A percentile compares a stretch with the other conserved stretches of the same genome.
phyloP scores from a whole-genome alignment of 2,113 vertebrate species.

The Callipepla squamata region DNA sequence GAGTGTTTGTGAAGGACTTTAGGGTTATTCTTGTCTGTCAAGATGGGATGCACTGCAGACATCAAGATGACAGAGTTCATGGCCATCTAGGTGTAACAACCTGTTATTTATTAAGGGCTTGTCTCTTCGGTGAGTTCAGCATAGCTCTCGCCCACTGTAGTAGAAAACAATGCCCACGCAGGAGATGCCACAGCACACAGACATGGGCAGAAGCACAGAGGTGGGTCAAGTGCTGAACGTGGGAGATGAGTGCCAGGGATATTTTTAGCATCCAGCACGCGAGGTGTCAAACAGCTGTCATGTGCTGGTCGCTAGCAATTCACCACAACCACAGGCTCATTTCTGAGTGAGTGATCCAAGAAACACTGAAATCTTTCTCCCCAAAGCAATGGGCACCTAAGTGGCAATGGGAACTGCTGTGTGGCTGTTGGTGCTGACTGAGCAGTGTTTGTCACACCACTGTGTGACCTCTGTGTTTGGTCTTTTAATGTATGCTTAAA shows the following conservation, averaged over 20 bases:
- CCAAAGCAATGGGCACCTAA: background rate
- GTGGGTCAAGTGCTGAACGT: background rate
- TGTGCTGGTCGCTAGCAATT: background rate
- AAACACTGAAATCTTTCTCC: background rate
- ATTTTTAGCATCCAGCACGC: background rate
- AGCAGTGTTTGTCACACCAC: background rate
- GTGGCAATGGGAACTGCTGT: background rate
- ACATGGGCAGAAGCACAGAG: background rate
- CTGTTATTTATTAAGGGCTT: background rate
- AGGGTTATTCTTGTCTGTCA: slow-evolving; percentile 1
- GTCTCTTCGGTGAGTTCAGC: background rate
- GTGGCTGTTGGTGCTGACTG: background rate
- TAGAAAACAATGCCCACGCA: background rate
- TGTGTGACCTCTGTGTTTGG: background rate
- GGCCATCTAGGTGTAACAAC: background rate
- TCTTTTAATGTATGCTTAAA: background rate
- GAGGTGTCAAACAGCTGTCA: background rate
- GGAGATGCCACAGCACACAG: background rate
- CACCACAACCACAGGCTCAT: background rate
- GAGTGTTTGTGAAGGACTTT: slow-evolving; percentile 4
- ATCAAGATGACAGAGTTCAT: slow-evolving; percentile 3
- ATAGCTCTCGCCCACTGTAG: background rate
- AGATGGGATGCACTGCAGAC: background rate
- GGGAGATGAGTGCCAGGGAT: background rate
- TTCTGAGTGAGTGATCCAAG: background rate